Base-by-base conservation (phyloP, 2,888 invertebrate species). In the Disparrhopalites patrizii region DNA sequence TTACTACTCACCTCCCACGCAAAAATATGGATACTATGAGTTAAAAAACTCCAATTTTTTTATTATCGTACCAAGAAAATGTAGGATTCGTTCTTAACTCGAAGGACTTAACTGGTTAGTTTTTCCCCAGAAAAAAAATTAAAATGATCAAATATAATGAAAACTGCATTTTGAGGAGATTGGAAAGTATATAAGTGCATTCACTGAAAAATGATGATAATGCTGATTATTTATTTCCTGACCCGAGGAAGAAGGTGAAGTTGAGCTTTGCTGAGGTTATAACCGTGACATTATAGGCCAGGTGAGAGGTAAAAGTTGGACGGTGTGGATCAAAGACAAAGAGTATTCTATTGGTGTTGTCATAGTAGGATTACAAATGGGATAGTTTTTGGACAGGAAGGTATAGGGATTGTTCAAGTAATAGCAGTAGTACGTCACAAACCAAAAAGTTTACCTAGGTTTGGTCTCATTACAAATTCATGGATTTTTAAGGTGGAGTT, bases 381-480 rank as follows among this genome's bases (percentile, higher is more conserved):
- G 47, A 47, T 47, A 20, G 8, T 47, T 47, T 47, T 47, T 47
- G 47, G 47, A 47, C 47, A 47, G 54, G 20, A 30, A 28, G 31
- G 54, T 20, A 43, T 5, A 33, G 25, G 56, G 5, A 33, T 23
- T n/a, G n/a, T n/a, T n/a, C n/a, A n/a, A n/a, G n/a, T n/a, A n/a
- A n/a, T n/a, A n/a, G n/a, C n/a, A n/a, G 25, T 25, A 56, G 38
- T 56, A 56, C 56, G 56, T 56, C 56, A 56, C 56, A 38, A 23
- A 18, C 38, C 33, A 47, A 60, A 47, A 60, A 30, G 31, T 43
- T 60, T 60, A 31, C 47, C 60, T 60, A 60, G 60, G 60, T 60
- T 60, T 60, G 47, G 47, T 47, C 58, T 58, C 43, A 58, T 58
- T 58, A 58, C 27, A 36, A 23, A 58, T 58, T 58, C 58, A 58